A percentile compares a stretch with the other conserved stretches of the same genome.
phyloP scores from a whole-genome alignment of 2,888 invertebrate genomes.

The Pandemis cinnamomeana region DNA sequence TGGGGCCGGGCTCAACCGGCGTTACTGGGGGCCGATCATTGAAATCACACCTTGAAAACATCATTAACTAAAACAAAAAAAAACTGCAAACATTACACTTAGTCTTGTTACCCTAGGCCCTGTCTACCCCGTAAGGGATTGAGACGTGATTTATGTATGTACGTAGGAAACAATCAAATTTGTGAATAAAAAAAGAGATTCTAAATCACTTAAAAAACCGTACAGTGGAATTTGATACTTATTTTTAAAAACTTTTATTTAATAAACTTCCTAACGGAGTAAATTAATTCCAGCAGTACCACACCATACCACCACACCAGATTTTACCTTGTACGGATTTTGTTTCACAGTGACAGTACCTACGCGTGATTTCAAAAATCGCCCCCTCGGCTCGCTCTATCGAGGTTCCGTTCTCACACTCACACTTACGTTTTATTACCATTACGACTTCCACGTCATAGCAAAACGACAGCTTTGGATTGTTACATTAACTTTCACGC shows the following conservation, averaged over 20 bases:
- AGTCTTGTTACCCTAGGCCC: too few species aligned
- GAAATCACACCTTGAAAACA: not conserved
- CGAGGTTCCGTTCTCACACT: slow-evolving; percentile 26
- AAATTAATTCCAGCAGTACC: not conserved
- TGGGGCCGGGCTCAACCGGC: slow-evolving; percentile 10
- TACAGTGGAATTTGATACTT: too few species aligned
- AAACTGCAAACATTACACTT: too few species aligned
- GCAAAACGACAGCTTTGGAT: slow-evolving; percentile 30
- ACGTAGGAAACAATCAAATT: too few species aligned
- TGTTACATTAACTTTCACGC: slow-evolving; percentile 33
- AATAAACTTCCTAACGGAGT: not conserved
- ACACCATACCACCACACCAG: not conserved
- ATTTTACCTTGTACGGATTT: not conserved
- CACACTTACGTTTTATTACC: slow-evolving; percentile 33
- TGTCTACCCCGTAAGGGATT: too few species aligned
- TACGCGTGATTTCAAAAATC: not conserved
- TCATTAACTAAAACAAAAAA: not conserved
- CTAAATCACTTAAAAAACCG: too few species aligned
- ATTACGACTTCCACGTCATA: slow-evolving; percentile 31
- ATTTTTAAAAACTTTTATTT: too few species aligned
- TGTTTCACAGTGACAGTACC: not conserved
- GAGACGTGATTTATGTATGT: too few species aligned
- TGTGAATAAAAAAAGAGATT: too few species aligned
- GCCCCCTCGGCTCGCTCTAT: slow-evolving; percentile 2
- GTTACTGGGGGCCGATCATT: slow-evolving; percentile 19